Evolutionary conservation across 2,797 vertebrate species (phyloP), one percentile per base, ranked within the genome.

Genomic region (Cossypha dichroa): DNA sequence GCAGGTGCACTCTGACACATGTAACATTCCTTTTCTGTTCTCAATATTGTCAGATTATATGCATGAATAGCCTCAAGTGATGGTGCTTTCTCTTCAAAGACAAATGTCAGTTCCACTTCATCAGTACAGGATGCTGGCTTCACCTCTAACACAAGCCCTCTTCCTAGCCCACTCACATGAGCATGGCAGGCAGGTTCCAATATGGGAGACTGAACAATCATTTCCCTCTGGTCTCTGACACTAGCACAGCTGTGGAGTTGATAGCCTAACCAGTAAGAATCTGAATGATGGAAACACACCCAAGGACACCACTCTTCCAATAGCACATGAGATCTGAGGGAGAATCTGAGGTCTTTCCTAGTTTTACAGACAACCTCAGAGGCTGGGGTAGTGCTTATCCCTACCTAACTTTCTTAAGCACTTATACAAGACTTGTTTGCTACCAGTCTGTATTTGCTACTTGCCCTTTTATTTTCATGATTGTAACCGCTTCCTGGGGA

Each of bases 161-260:
- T 40, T 80, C 26, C 56, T n/a, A 43, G 13, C 21, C 55, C 22
- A 7, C 8, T 36, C 15, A 43, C 14, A 5, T n/a, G 26, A 81
- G 69, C 1, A 1, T 1, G 34, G 34, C 2, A 28, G 14, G 51
- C 1, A 2, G 26, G 17, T 33, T 76, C 23, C 51, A 76, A 11
- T 5, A 13, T 0, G 11, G 63, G 18, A 78, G 19, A 52, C 1
- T 62, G 45, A 92, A 31, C 18, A 60, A 56, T 6, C 6, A 12
- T 68, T 52, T 67, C 26, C 21, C 28, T 49, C 34, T 72, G 26
- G 7, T 70, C 17, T 26, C 49, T 90, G 63, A 18, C 3, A 15
- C 26, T 40, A 67, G 49, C 41, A 56, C 13, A 64, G 38, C 26
- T 23, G 51, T 0, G 0, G 33, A 76, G 13, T 13, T 0, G 2